Evolutionary conservation across 1,140 invertebrate species (phyloP), one percentile per base, ranked within the genome.

Genomic region (Pteromalus puparum): DNA sequence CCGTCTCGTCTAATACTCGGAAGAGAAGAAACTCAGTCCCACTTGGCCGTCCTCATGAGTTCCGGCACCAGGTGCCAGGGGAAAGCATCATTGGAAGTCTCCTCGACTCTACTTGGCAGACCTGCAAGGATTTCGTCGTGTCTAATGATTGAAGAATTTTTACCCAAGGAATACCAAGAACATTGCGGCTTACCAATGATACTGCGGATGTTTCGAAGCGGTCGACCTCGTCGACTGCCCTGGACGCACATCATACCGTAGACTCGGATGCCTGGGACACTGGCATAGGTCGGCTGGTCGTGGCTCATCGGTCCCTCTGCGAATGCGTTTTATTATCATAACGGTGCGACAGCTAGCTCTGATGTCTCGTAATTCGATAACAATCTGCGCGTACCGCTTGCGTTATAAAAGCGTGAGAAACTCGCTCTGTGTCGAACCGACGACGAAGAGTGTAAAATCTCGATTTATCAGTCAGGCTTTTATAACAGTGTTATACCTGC

Each of bases 181-280:
- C 15, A 61, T 53, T 34, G 46, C 10, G 18, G 85, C 84, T 34
- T 89, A 92, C 91, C 91, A 88, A 90, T 91, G 85, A 93, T 89
- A 89, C 93, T 91, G 89, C 91, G 94, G 88, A 89, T 93, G 87
- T 93, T 93, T 89, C 92, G 93, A 89, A 93, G 83, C 30, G 92
- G 93, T 82, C 93, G 90, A 53, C 91, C 92, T 89, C 90, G 89
- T 89, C 93, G 90, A 65, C 92, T 94, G 42, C 93, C 93, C 87
- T 94, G 93, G 0, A 97, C 96, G 91, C 98, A 98, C 95, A 98
- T 97, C 98, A 98, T 98, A 75, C 97, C 98, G 88, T 97, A 98
- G 6, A 98, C 97, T 85, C 97, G 94, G 84, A 98, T 98, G 1
- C 97, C 97, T 2, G 97, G 97, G 18, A 98, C 97, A 86, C 97